Conservation (phyloP, 2,113 vertebrate genomes). For the Tachysurus vachellii region DNA sequence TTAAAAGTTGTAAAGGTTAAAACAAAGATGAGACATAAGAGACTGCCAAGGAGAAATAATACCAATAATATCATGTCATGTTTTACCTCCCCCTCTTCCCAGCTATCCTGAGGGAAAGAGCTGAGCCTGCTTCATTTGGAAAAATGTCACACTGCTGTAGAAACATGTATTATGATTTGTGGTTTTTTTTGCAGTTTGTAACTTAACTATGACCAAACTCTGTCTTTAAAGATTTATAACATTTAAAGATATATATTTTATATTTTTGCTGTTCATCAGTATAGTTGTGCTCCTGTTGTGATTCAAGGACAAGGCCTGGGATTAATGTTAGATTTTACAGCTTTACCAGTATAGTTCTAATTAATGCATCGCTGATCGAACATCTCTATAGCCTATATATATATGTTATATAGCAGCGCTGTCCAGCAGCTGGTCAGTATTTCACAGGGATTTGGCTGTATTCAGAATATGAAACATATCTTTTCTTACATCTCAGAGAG, state of each 20-base stretch:
- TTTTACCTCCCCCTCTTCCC: background rate
- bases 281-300: background rate
- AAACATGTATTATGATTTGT: background rate
- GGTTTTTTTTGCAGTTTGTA: background rate
- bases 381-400: background rate
- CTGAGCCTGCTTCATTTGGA: background rate
- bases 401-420: background rate
- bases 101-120: background rate
- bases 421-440: background rate
- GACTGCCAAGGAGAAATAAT: background rate
- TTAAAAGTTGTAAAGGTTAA: background rate
- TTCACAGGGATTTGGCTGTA: background rate
- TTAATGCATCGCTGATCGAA: background rate
- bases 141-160: background rate
- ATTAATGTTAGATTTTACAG: background rate
- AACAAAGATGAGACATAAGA: background rate
- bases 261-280: background rate
- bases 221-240: background rate
- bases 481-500: no score
- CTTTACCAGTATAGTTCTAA: background rate
- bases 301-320: background rate
- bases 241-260: background rate
- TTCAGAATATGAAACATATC: no score
- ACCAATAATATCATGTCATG: background rate
- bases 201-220: background rate